These are phyloP conservation scores for Melanostoma scalare DNA, from an alignment of 2,888 invertebrate species.

Conservation along the genomic window DNA sequence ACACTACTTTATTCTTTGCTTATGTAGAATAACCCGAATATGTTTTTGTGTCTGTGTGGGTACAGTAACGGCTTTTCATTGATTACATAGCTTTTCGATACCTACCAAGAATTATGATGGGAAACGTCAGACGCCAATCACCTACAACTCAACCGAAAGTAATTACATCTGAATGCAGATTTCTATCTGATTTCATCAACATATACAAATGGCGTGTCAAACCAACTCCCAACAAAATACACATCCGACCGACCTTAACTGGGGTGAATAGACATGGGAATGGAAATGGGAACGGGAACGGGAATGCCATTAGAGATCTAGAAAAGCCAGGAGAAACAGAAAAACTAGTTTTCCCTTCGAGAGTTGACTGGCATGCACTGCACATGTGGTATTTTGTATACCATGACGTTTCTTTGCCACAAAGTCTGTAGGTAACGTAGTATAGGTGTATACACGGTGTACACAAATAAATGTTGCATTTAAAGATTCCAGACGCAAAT, in stretches of 20 bases:
- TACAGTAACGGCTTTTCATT: neutral
- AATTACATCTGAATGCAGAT: constrained; percentile 63
- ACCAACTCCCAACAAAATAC: constrained; percentile 18
- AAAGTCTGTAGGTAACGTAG: no score
- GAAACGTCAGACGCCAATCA: constrained; percentile 49
- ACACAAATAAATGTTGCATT: constrained; percentile 42
- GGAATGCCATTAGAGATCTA: constrained; percentile 39
- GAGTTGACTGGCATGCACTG: constrained; percentile 42
- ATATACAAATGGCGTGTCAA: constrained; percentile 50
- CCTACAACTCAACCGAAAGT: constrained; percentile 63
- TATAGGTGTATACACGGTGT: neutral
- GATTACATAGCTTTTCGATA: constrained; percentile 7
- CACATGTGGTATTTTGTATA: neutral
- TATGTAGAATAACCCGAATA: no score
- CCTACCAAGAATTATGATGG: neutral
- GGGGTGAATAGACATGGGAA: no score
- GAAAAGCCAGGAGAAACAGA: constrained; percentile 18
- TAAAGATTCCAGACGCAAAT: constrained; percentile 41
- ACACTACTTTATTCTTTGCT: no score
- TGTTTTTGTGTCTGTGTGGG: no score
- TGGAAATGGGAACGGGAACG: neutral
- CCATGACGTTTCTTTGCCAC: constrained; percentile 30
- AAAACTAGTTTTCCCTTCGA: constrained; percentile 65
- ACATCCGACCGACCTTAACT: no score
- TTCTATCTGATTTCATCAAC: constrained; percentile 33